Evolutionary conservation across 2,113 vertebrate species (phyloP).

Genomic region (Neolamprologus kungweensis): DNA sequence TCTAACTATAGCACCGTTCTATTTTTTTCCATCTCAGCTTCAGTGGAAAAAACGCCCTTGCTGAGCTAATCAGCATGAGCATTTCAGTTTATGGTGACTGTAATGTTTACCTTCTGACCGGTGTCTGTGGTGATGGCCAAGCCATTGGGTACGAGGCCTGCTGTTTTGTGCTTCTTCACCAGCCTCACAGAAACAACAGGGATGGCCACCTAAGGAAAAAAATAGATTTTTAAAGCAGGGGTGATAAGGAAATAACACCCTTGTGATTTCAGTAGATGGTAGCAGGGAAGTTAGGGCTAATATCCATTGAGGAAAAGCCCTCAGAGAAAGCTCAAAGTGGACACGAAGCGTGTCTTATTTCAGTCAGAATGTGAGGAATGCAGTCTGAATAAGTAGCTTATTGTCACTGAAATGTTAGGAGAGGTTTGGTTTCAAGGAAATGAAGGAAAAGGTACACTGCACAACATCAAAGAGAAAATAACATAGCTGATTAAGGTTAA

Average conservation of each 20-base stretch:
- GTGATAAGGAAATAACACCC: not conserved
- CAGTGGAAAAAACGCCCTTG: not conserved
- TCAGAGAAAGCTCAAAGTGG: not conserved
- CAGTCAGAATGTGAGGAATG: constrained; percentile 53
- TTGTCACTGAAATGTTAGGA: constrained; percentile 32
- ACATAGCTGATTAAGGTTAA: not conserved
- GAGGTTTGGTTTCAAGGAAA: constrained; percentile 39
- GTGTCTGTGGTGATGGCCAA: constrained; percentile 89
- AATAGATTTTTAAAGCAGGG: not conserved
- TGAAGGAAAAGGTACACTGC: constrained; percentile 14
- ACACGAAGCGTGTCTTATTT: constrained; percentile 26
- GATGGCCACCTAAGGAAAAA: constrained; percentile 78
- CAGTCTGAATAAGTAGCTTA: constrained; percentile 45
- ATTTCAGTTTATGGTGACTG: not conserved
- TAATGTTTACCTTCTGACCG: constrained; percentile 81
- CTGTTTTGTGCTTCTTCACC: constrained; percentile 95
- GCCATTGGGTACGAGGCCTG: constrained; percentile 88
- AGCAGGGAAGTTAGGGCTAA: not conserved
- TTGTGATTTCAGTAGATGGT: not conserved
- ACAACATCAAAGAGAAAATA: constrained; percentile 28
- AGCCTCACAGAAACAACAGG: constrained; percentile 84
- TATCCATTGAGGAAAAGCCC: not conserved
- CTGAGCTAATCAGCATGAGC: constrained; percentile 4
- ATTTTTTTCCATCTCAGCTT: constrained; percentile 34
- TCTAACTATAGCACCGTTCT: constrained; percentile 32